phyloP scores from a whole-genome alignment of 1,140 invertebrate species.

The Caenorhabditis elegans region WBcel235 BX284604.4:11304501-11305000 shows the following conservation, averaged over 20 bases:
- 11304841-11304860: conserved; percentile 37
- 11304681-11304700: not conserved
- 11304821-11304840: conserved; percentile 8
- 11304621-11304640: conserved; percentile 25
- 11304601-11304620: not conserved
- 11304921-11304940: conserved; percentile 41
- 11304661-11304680: not conserved
- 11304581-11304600: not conserved
- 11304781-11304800: not conserved
- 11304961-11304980: conserved; percentile 36
- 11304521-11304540: not conserved
- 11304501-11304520: not conserved
- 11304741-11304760: not conserved
- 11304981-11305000: conserved; percentile 41
- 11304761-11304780: conserved; percentile 5
- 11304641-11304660: not conserved
- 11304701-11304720: not conserved
- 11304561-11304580: not conserved
- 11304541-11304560: not conserved
- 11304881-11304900: conserved; percentile 41
- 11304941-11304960: conserved; percentile 34
- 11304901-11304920: conserved; percentile 42
- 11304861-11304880: conserved; percentile 41
- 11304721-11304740: not conserved
- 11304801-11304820: not conserved